Conservation (phyloP, 2,113 vertebrate genomes). For the Sardina pilchardus region DNA sequence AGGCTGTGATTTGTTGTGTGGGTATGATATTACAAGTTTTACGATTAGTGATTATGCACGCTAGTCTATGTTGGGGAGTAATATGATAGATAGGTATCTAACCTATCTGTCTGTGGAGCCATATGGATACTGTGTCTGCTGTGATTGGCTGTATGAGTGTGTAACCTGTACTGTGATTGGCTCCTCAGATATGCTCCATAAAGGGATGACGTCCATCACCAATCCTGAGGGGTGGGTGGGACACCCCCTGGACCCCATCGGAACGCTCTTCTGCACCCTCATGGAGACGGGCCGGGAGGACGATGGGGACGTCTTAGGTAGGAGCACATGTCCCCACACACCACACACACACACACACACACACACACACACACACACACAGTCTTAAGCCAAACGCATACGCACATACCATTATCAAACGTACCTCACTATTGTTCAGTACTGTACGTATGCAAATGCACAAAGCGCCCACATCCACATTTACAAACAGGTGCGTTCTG, state of each 20-base stretch:
- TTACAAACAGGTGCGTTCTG: background rate
- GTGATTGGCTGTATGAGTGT: background rate
- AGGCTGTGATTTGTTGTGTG: background rate
- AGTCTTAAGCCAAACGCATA: too few relatives aligned
- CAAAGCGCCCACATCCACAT: background rate
- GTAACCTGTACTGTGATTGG: constrained; percentile 30
- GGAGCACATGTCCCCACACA: background rate
- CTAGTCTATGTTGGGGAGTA: too few relatives aligned
- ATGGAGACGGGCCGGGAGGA: constrained; percentile 83
- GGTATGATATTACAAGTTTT: background rate
- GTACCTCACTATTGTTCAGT: too few relatives aligned
- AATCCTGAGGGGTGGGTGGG: constrained; percentile 97
- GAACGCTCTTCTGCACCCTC: constrained; percentile 90
- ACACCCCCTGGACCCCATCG: constrained; percentile 92
- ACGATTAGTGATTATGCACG: too few relatives aligned
- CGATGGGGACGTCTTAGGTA: constrained; percentile 87
- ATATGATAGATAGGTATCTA: too few relatives aligned
- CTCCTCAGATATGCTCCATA: constrained; percentile 82
- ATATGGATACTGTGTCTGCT: background rate
- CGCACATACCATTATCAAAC: too few relatives aligned
- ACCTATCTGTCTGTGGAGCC: too few relatives aligned
- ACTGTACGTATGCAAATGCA: background rate
- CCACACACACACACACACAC: background rate
- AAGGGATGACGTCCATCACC: constrained; percentile 85
- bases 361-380: background rate